Evolutionary conservation across 1,140 invertebrate species (phyloP), one percentile per base, ranked within the genome.

Genomic region (Cylas formicarius): DNA sequence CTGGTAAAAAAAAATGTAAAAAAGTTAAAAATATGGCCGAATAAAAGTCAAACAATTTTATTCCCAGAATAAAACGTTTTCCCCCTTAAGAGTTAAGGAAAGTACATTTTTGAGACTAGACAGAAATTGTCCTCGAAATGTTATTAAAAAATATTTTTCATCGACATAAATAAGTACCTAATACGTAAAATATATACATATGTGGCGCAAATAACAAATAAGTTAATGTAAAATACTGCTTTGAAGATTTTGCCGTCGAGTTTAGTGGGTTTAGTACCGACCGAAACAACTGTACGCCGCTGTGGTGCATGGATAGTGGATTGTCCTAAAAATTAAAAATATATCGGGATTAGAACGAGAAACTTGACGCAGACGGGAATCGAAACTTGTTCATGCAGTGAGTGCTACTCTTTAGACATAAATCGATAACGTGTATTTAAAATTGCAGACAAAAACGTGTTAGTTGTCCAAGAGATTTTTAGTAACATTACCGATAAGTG

Each of bases 311-410:
- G 61, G 58, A 48, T 63, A 63, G 39, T 63, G 61, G 28, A 61
- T 63, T 47, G 59, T 63, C 52, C 61, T 63, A 53, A 34, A 62
- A 62, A 31, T 41, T n/a, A 52, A 41, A 47, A 54, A 45, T 17
- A 52, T 40, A 39, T 40, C 11, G 32, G 38, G 23, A 46, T 33
- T 31, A 27, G 9, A 10, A 19, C 22, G 4, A 16, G 28, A 18
- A 29, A 44, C 35, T 17, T 43, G 17, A 13, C 3, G 9, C 4
- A n/a, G n/a, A n/a, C n/a, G n/a, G n/a, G n/a, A n/a, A n/a, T n/a
- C n/a, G n/a, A n/a, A n/a, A n/a, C n/a, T n/a, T n/a, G n/a, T n/a
- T n/a, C n/a, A n/a, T n/a, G n/a, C n/a, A n/a, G n/a, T n/a, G n/a
- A n/a, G n/a, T n/a, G n/a, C n/a, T n/a, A n/a, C n/a, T n/a, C n/a